Conservation (phyloP, 2,888 invertebrate species). For the Saturnia japonica region DNA sequence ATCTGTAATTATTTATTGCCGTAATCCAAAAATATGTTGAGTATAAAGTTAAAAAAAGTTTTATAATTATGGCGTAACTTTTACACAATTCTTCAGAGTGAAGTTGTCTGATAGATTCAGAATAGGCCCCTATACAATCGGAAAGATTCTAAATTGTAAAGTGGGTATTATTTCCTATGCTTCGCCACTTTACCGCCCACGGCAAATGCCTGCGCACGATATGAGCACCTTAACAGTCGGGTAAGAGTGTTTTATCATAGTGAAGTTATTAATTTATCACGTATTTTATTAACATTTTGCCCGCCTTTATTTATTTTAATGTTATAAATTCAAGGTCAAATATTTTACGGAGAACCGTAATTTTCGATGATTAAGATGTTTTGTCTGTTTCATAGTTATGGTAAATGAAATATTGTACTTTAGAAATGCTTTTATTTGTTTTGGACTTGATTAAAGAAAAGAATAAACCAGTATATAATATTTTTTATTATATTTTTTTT, state of each 20-base stretch:
- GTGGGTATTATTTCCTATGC: slow-evolving; percentile 11
- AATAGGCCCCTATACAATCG: slow-evolving; percentile 7
- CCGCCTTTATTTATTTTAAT: slow-evolving; percentile 6
- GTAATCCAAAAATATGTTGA: no score
- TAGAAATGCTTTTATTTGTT: neutral
- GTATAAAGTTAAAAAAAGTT: no score
- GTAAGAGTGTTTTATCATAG: slow-evolving; percentile 8
- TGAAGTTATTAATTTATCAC: slow-evolving; percentile 7
- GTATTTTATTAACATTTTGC: slow-evolving; percentile 6
- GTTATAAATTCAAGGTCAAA: slow-evolving; percentile 3
- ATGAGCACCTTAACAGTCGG: neutral
- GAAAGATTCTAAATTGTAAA: slow-evolving; percentile 14
- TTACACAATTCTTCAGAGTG: neutral
- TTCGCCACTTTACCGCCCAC: slow-evolving; percentile 15
- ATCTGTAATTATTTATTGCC: no score
- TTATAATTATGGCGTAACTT: neutral
- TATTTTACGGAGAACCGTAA: neutral
- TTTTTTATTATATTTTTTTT: no score
- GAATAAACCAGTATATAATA: no score
- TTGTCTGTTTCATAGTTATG: neutral
- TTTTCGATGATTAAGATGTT: neutral
- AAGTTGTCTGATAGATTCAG: neutral
- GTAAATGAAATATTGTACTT: neutral
- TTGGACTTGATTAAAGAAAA: neutral
- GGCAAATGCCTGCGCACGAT: slow-evolving; percentile 8